phyloP scores from a whole-genome alignment of 1,140 invertebrate species.

The Potamilus streckersoni region DNA sequence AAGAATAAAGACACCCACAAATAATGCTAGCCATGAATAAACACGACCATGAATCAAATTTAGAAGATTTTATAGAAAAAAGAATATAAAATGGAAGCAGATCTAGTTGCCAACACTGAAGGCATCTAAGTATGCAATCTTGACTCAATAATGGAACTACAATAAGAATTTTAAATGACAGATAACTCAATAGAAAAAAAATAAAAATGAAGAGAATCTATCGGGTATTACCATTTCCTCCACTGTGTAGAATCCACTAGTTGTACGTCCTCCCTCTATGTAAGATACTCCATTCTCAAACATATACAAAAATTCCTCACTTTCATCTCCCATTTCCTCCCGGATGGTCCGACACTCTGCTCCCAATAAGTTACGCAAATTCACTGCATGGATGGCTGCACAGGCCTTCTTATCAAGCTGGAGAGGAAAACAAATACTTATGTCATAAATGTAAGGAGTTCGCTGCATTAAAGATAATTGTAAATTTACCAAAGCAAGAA shows the following conservation, averaged over 20 bases:
- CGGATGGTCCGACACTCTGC: constrained; percentile 96
- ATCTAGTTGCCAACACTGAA: no score
- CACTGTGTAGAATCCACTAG: constrained; percentile 97
- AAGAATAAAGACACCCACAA: no score
- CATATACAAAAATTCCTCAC: constrained; percentile 92
- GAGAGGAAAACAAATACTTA: constrained; percentile 14
- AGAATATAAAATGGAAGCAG: no score
- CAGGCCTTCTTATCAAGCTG: constrained; percentile 96
- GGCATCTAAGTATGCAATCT: no score
- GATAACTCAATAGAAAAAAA: neutral
- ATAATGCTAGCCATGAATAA: no score
- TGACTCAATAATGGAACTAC: no score
- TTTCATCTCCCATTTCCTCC: constrained; percentile 97
- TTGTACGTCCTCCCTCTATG: constrained; percentile 95
- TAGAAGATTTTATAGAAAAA: no score
- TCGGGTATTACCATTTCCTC: constrained; percentile 72
- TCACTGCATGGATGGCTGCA: constrained; percentile 99
- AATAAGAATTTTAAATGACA: neutral
- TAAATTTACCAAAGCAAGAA: no score
- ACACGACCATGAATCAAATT: no score
- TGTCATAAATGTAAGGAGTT: neutral
- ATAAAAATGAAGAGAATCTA: neutral
- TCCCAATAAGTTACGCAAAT: constrained; percentile 94
- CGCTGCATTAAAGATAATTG: no score
- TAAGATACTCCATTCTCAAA: constrained; percentile 95